Conservation (phyloP, 2,113 vertebrate genomes). For the Aptenodytes forsteri region DNA sequence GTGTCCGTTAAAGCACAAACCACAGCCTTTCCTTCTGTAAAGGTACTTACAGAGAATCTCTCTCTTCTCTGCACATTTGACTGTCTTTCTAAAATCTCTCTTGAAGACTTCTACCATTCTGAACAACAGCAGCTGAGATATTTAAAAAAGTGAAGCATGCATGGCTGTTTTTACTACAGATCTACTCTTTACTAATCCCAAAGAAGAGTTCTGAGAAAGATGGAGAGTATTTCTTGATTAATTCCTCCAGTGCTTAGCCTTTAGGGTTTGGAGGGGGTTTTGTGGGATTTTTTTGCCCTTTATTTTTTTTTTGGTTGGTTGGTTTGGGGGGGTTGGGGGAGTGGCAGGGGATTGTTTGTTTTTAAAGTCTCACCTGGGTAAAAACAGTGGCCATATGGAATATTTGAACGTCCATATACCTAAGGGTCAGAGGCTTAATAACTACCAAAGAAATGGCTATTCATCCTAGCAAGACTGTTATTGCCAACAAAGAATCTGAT, state of each 20-base stretch:
- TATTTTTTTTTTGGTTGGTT: neutral
- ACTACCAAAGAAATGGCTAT: neutral
- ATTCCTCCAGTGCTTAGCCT: neutral
- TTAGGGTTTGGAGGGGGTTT: neutral
- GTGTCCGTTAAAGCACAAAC: neutral
- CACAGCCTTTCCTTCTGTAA: neutral
- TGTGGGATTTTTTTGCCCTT: neutral
- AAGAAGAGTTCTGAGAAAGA: neutral
- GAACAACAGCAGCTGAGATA: neutral
- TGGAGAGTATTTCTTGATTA: neutral
- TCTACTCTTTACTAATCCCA: neutral
- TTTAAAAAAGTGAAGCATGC: neutral
- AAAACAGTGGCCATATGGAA: neutral
- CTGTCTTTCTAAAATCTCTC: neutral
- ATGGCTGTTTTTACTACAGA: neutral
- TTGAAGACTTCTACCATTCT: neutral
- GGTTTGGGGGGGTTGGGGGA: neutral
- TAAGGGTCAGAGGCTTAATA: neutral
- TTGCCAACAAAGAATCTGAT: neutral
- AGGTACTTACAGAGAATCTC: neutral
- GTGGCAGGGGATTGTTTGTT: neutral
- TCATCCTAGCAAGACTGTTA: neutral
- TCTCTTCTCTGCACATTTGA: neutral
- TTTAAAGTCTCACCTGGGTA: neutral
- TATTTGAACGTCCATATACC: neutral